A percentile compares a stretch with the other conserved stretches of the same genome.
phyloP scores from a whole-genome alignment of 2,113 vertebrate species.

The Nothobranchius kuhntae region DNA sequence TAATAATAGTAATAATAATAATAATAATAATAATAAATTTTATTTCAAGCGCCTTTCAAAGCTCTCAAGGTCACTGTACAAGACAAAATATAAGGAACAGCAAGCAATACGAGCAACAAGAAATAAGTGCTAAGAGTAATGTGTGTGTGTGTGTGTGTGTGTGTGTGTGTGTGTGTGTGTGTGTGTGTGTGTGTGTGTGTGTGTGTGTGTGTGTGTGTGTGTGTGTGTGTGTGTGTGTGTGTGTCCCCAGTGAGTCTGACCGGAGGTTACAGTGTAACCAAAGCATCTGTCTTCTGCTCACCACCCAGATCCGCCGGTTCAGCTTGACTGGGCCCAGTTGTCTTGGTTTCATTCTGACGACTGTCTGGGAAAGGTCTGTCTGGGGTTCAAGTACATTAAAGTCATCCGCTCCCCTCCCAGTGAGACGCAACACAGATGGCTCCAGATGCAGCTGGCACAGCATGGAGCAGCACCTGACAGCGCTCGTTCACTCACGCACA shows the following conservation, averaged over 20 bases:
- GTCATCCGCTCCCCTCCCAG: slow-evolving; percentile 70
- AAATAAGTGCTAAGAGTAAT: too few species aligned
- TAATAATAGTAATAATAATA: too few species aligned
- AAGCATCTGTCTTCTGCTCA: slow-evolving; percentile 78
- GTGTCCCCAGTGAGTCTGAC: slow-evolving; percentile 72
- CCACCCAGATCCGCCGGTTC: slow-evolving; percentile 75
- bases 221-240: slow-evolving; percentile 54
- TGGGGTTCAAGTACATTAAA: slow-evolving; percentile 77
- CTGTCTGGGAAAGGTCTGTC: slow-evolving; percentile 75
- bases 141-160: too few species aligned
- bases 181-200: slow-evolving; percentile 57
- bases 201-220: slow-evolving; percentile 14
- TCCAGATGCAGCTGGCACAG: slow-evolving; percentile 79
- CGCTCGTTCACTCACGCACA: slow-evolving; percentile 63
- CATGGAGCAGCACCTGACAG: slow-evolving; percentile 77
- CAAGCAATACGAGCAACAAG: too few species aligned
- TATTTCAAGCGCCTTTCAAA: too few species aligned
- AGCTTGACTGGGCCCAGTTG: slow-evolving; percentile 73
- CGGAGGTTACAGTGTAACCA: slow-evolving; percentile 74
- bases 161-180: slow-evolving; percentile 46
- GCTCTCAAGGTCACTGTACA: too few species aligned
- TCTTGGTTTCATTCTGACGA: slow-evolving; percentile 70
- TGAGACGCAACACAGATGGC: slow-evolving; percentile 77
- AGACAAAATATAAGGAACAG: too few species aligned
- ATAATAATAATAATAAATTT: too few species aligned